phyloP scores from a whole-genome alignment of 1,140 invertebrate species.

The Drosophila quadrilineata region DNA sequence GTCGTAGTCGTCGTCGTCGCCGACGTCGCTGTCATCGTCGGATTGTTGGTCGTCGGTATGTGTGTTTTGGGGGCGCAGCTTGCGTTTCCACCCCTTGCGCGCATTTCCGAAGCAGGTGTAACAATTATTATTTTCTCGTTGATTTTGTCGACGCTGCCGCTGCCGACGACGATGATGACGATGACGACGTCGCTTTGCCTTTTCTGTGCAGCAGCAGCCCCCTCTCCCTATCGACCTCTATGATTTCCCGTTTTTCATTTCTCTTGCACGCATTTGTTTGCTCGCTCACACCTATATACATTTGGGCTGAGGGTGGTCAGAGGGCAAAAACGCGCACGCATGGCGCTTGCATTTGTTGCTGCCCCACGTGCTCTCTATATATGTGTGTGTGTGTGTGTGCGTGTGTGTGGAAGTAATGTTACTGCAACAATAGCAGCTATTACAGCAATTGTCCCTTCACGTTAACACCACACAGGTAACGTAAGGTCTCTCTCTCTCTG shows the following conservation, averaged over 20 bases:
- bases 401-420: conserved; percentile 68
- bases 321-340: conserved; percentile 56
- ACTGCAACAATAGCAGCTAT: conserved; percentile 67
- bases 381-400: conserved; percentile 10
- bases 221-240: too few species aligned
- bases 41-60: conserved; percentile 29
- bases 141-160: conserved; percentile 60
- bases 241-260: conserved; percentile 46
- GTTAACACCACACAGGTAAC: too few species aligned
- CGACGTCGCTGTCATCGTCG: conserved; percentile 11
- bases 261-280: conserved; percentile 41
- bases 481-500: background rate
- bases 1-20: conserved; percentile 8
- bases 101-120: conserved; percentile 77
- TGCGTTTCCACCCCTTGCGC: conserved; percentile 44
- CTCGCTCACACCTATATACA: conserved; percentile 26
- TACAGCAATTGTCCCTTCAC: conserved; percentile 46
- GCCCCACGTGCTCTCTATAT: conserved; percentile 52
- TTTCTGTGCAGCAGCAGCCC: conserved; percentile 39
- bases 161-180: conserved; percentile 12
- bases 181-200: conserved; percentile 47
- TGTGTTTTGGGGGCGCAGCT: conserved; percentile 33
- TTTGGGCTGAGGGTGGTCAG: background rate
- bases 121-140: conserved; percentile 80
- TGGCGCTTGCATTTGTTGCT: conserved; percentile 77